Base-by-base conservation (phyloP, 1,140 invertebrate genomes). In the Metaphire vulgaris region DNA sequence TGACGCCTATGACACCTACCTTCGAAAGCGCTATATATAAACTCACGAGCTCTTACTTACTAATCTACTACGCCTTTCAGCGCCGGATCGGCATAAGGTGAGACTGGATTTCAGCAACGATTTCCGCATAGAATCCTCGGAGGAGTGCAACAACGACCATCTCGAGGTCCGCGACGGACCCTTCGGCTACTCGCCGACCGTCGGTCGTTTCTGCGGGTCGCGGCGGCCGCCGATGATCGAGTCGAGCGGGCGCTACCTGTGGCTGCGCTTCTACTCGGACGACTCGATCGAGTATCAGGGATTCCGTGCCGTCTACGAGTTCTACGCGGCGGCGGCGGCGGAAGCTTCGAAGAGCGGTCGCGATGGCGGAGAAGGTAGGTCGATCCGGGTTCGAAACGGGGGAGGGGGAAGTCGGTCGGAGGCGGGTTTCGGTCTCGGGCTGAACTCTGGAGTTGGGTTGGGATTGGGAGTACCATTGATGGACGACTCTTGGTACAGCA, bases 221-320 rank as follows among this genome's bases (percentile, higher is more conserved):
- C 87, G 89, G 72, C 93, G 92, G 82, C 93, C 94, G 6, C 90
- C 90, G 0, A 89, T 91, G 81, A 89, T 95, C 77, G 90, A 89
- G 32, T 93, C 92, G 1, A 89, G 90, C 66, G 72, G 33, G 1
- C 88, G 92, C 21, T 90, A 91, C 83, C 88, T 96, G 31, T 95
- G 93, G 93, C 86, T 95, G 16, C 88, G 90, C 69, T 96, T 96
- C 86, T 89, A 89, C 73, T 93, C 92, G 0, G 93, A 96, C 81
- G 91, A 92, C 75, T 92, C 90, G 80, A 92, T 95, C 78, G 91
- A 94, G 83, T 92, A 92, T 81, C 87, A 86, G n/a, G 94, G 94
- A 1, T 96, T 96, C 84, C 90, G 89, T 79, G 93, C 92, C 41
- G 41, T 56, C 41, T 56, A 56, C 41, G 41, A 56, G 21, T 56